Evolutionary conservation across 2,797 vertebrate species (phyloP), one percentile per base, ranked within the genome.

Genomic region (Eupleurogrammus muticus): DNA sequence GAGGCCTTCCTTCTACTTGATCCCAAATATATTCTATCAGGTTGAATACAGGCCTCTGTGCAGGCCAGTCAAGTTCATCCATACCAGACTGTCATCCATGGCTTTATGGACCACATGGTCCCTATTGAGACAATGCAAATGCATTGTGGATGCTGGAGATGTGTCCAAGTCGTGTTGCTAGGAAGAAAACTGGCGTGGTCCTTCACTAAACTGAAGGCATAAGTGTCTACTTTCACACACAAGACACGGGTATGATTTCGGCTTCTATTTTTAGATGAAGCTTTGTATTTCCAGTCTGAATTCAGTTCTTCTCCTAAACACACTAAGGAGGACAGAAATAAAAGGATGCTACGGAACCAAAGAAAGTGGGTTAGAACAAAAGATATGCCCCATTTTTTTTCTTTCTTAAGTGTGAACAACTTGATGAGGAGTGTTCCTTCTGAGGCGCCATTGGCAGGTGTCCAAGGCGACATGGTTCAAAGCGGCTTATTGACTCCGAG

Each of bases 401-500:
- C n/a, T n/a, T 23, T 71, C 44, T 44, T n/a, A 46, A 20, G 23
- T 49, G 5, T 34, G 55, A 66, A 73, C 72, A 73, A 35, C 65
- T 57, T 66, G 56, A 60, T 70, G 36, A 63, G 38, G 20, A 60
- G 49, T 44, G 9, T 59, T 67, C n/a, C 64, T n/a, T 55, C 20
- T 16, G 19, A 12, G 34, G 40, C 38, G 35, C 28, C 12, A 12
- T 34, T 71, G 62, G 50, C 46, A 49, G 59, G 16, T 16, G 9
- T 67, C 66, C 70, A 62, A 65, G 51, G 47, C 5, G 8, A 44
- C 35, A 11, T 20, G 74, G 58, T 73, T 71, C 54, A 83, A 50
- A 67, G 38, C 56, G 24, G 57, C 57, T 57, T 51, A 66, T 44
- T 66, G 76, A 73, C 65, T 73, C 23, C 49, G 61, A 67, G 53